A percentile compares a stretch with the other conserved stretches of the same genome.
These are phyloP conservation scores for Tupaia tana DNA, from an alignment of 2,113 vertebrate species.

Conservation along the genomic window DNA sequence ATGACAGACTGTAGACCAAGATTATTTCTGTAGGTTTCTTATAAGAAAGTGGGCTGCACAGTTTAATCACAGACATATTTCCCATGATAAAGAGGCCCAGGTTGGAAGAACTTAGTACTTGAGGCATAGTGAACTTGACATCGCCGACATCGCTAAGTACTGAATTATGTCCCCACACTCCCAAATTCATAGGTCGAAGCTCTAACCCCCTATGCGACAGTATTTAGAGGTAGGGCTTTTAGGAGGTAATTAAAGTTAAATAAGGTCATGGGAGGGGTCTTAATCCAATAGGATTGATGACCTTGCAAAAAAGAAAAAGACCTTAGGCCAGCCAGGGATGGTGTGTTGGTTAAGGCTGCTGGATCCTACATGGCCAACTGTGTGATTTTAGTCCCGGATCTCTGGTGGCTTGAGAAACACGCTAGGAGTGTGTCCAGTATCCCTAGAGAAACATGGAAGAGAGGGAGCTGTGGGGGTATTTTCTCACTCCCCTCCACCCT, in stretches of 20 bases:
- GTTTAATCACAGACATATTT: constrained; percentile 24
- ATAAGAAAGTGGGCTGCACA: not conserved
- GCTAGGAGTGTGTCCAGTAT: too few relatives aligned
- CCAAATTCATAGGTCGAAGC: not conserved
- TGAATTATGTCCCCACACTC: not conserved
- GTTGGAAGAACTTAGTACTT: constrained; percentile 5
- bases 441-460: too few relatives aligned
- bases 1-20: not conserved
- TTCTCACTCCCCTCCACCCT: too few relatives aligned
- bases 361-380: too few relatives aligned
- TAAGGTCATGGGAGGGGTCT: not conserved
- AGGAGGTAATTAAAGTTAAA: constrained; percentile 25
- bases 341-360: too few relatives aligned
- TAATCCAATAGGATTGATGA: not conserved
- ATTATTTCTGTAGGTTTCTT: constrained; percentile 51
- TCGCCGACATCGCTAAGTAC: not conserved
- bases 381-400: too few relatives aligned
- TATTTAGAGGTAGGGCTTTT: not conserved
- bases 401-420: too few relatives aligned
- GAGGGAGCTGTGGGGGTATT: too few relatives aligned
- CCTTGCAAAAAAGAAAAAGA: not conserved
- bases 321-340: too few relatives aligned
- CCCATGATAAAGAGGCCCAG: not conserved
- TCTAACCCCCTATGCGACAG: not conserved
- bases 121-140: not conserved